Evolutionary conservation across 37 sponge, comb jelly and placozoan genomes (phyloP).

Genomic region (Ianthella basta): DNA sequence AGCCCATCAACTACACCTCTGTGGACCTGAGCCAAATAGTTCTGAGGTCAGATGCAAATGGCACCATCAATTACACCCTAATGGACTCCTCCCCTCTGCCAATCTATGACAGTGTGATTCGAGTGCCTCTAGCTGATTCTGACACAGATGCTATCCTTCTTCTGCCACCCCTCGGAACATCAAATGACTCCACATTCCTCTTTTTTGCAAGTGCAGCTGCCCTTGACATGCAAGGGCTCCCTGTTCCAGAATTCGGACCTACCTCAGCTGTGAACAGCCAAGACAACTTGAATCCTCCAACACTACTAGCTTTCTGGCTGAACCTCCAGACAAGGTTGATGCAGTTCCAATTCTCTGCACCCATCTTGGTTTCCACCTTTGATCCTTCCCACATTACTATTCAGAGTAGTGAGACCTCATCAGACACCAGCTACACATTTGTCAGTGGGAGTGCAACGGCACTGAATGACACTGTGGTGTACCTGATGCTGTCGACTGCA

Average conservation of each 20-base stretch:
- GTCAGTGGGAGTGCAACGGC: constrained; percentile 56
- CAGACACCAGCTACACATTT: constrained; percentile 41
- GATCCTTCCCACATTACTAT: constrained; percentile 61
- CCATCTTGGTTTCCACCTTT: constrained; percentile 51
- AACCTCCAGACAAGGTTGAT: constrained; percentile 70
- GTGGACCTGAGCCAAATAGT: constrained; percentile 50
- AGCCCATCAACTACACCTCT: constrained; percentile 64
- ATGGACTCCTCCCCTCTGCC: constrained; percentile 28
- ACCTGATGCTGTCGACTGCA: constrained; percentile 32
- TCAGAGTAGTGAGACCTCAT: constrained; percentile 4
- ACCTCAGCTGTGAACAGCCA: constrained; percentile 15
- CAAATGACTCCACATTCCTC: constrained; percentile 64
- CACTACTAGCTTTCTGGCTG: constrained; percentile 56
- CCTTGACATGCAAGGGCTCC: constrained; percentile 67
- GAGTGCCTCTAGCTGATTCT: constrained; percentile 64
- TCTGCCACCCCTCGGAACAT: constrained; percentile 37
- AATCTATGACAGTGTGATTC: constrained; percentile 55
- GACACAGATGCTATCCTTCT: constrained; percentile 19
- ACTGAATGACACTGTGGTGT: constrained; percentile 36
- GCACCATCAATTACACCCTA: constrained; percentile 45
- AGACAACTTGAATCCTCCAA: constrained; percentile 67
- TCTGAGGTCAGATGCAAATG: constrained; percentile 45
- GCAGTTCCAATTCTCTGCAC: constrained; percentile 63
- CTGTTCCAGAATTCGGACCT: constrained; percentile 38
- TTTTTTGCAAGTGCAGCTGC: constrained; percentile 43